Conservation (phyloP, 2,113 vertebrate species). For the Fregata magnificens region DNA sequence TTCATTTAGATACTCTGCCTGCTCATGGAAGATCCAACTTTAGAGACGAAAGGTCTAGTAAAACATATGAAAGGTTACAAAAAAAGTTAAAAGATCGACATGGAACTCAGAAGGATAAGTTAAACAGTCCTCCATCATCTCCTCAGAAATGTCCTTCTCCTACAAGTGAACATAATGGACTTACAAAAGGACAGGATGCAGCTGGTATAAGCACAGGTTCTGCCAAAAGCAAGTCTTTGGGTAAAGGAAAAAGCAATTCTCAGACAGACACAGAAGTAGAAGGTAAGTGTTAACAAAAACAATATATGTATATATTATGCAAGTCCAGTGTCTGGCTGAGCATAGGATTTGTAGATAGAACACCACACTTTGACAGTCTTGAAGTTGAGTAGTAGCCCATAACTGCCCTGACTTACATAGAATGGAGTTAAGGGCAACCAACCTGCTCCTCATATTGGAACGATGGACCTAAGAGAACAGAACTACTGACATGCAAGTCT, state of each 20-base stretch:
- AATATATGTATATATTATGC: too few species aligned
- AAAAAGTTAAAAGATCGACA: conserved; percentile 96
- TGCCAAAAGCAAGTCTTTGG: conserved; percentile 74
- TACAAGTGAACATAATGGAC: conserved; percentile 84
- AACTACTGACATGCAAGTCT: neutral
- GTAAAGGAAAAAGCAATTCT: conserved; percentile 74
- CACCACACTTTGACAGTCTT: neutral
- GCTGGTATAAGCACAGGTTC: conserved; percentile 66
- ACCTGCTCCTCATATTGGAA: neutral
- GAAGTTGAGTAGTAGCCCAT: neutral
- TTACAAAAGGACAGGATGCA: conserved; percentile 77
- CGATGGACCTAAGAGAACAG: neutral
- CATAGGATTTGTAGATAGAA: neutral
- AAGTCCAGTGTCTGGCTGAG: neutral
- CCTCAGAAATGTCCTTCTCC: conserved; percentile 88
- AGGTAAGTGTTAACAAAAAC: conserved; percentile 50
- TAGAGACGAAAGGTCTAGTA: conserved; percentile 92
- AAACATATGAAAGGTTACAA: conserved; percentile 93
- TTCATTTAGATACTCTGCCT: conserved; percentile 83
- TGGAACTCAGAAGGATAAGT: conserved; percentile 87
- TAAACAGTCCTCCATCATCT: conserved; percentile 87
- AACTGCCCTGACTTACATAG: neutral
- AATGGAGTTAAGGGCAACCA: neutral
- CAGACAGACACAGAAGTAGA: conserved; percentile 73
- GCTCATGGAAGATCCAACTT: conserved; percentile 88